Base-by-base conservation (phyloP, 2,113 vertebrate genomes). In the Chiloscyllium plagiosum region DNA sequence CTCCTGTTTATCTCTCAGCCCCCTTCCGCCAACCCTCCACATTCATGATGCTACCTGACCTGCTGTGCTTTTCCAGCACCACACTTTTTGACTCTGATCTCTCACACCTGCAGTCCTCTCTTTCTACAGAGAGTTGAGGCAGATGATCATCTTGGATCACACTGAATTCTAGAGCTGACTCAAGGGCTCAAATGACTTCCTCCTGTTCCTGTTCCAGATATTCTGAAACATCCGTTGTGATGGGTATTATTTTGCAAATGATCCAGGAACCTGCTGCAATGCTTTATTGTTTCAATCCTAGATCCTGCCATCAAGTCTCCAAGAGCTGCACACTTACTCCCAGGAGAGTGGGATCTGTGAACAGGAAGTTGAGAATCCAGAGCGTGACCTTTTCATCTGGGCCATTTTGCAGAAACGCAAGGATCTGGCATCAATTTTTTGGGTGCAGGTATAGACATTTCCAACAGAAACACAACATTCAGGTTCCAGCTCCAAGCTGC, bases 371-470 rank as follows among this genome's bases (percentile, higher is more conserved):
- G 95, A 96, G 96, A 98, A 99, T 94, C 97, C 98, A 0, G 96
- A 97, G 20, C 97, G 98, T 0, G 99, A 99, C 96, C 98, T 99
- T 52, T 99, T 99, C 96, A 98, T 99, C 76, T 99, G 99, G 99
- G 98, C 98, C 20, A 95, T 99, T 0, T 96, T 99, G n/a, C 99
- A 99, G 97, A 99, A 98, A 97, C 98, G 97, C 69, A 98, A 94
- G 96, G 98, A 99, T 95, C 96, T 99, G 97, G 98, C 99, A 15
- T 98, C 98, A 56, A 99, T 99, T 93, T 97, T 98, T 96, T 99
- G 99, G 99, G 97, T 98, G 17, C 98, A 99, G 98, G 99, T 99
- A 97, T 24, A 22, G 10, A 95, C 95, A 7, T 68, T 1, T 0
- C 70, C 68, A 93, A 7, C 70, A 90, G 20, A 12, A 2, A 42